Conservation (phyloP, 2,888 invertebrate genomes). For the Trypoxylon attenuatum region DNA sequence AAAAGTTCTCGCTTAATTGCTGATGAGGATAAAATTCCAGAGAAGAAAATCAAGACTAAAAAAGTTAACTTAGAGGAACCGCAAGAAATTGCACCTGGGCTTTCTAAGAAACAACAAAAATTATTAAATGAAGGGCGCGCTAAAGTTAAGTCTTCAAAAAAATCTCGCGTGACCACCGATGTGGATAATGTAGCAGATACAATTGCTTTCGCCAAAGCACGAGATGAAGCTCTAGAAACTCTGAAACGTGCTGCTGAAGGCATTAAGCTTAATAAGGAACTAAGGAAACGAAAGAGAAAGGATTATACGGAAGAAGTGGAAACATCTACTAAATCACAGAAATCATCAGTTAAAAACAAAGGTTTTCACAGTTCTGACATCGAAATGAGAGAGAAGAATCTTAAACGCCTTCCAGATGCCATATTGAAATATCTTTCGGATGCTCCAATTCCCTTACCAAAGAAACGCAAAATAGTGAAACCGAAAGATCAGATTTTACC, state of each 20-base stretch:
- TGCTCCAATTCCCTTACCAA: constrained; percentile 26
- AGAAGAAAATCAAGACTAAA: constrained; percentile 15
- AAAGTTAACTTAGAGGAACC: no score
- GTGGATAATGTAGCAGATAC: constrained; percentile 5
- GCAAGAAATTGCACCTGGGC: neutral
- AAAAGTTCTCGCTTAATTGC: neutral
- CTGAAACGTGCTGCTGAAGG: constrained; percentile 6
- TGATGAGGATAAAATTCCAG: neutral
- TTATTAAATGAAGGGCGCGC: neutral
- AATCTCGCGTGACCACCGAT: neutral
- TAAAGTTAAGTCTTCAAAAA: neutral
- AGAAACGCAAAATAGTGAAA: constrained; percentile 31
- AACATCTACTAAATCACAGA: neutral
- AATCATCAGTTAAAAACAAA: constrained; percentile 1
- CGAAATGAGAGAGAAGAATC: neutral
- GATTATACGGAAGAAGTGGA: neutral
- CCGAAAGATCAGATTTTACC: constrained; percentile 30
- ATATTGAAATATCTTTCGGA: constrained; percentile 58
- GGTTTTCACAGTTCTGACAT: neutral
- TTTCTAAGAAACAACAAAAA: neutral
- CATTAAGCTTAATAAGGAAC: constrained; percentile 6
- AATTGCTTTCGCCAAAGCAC: constrained; percentile 12
- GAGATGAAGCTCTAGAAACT: constrained; percentile 9
- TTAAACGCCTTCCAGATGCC: constrained; percentile 61
- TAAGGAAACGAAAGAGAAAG: constrained; percentile 10